phyloP scores from a whole-genome alignment of 2,113 vertebrate species.

The Epinephelus fuscoguttatus region DNA sequence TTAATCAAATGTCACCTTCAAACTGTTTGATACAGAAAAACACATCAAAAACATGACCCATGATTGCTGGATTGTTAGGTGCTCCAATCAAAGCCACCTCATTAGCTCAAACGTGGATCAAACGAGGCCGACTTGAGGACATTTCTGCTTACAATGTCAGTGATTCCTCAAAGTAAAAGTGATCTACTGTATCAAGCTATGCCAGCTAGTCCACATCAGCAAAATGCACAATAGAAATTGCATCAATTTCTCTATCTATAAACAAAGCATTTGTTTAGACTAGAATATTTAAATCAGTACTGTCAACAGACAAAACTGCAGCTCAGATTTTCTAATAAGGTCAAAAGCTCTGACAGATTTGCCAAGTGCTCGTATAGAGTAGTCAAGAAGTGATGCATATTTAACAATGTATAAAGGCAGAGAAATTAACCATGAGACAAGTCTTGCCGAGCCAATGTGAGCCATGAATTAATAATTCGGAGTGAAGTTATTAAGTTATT shows the following conservation, averaged over 20 bases:
- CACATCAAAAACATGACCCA: slow-evolving; percentile 19
- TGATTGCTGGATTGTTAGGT: slow-evolving; percentile 46
- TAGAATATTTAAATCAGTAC: slow-evolving; percentile 34
- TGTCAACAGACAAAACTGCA: slow-evolving; percentile 50
- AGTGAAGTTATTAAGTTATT: slow-evolving; percentile 84
- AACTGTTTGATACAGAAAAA: slow-evolving; percentile 25
- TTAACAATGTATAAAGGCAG: slow-evolving; percentile 78
- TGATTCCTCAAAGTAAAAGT: slow-evolving; percentile 3
- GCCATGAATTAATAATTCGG: slow-evolving; percentile 82
- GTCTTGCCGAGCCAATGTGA: slow-evolving; percentile 62
- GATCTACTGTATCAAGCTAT: neutral
- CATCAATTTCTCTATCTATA: neutral
- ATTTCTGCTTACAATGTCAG: slow-evolving; percentile 1
- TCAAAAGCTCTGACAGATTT: slow-evolving; percentile 54
- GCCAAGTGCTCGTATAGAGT: slow-evolving; percentile 57
- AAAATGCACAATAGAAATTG: neutral
- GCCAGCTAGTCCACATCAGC: neutral
- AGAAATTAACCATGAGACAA: slow-evolving; percentile 74
- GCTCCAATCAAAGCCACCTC: slow-evolving; percentile 46
- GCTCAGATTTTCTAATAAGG: slow-evolving; percentile 49
- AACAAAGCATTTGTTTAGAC: slow-evolving; percentile 47
- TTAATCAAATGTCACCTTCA: slow-evolving; percentile 45
- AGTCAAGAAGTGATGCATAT: slow-evolving; percentile 78
- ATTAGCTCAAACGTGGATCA: slow-evolving; percentile 29
- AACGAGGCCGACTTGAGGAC: neutral